These are phyloP conservation scores for Choreutis nemorana DNA, from an alignment of 2,888 invertebrate species.

Conservation along the genomic window DNA sequence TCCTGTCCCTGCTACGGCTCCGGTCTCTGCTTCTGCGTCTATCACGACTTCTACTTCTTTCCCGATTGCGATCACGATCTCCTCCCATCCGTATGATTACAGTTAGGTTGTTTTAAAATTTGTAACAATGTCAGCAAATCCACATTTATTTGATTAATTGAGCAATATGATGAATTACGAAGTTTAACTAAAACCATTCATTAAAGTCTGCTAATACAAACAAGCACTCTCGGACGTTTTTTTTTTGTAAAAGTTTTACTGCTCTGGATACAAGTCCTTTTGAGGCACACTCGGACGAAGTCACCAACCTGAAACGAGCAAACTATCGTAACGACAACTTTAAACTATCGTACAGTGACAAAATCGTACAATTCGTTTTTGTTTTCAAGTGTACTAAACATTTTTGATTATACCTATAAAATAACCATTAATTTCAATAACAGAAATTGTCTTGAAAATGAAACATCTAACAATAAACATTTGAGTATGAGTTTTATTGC, in stretches of 20 bases:
- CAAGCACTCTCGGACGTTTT: background rate
- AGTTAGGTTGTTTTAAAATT: background rate
- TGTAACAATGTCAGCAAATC: background rate
- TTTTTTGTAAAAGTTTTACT: background rate
- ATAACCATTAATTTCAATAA: too few species aligned
- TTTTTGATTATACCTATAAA: too few species aligned
- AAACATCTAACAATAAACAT: too few species aligned
- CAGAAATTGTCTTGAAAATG: too few species aligned
- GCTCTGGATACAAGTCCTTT: too few species aligned
- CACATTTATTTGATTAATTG: background rate
- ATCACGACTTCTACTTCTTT: constrained; percentile 12
- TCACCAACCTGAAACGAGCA: too few species aligned
- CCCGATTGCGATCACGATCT: constrained; percentile 5
- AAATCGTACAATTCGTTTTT: too few species aligned
- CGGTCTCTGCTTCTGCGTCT: constrained; percentile 11
- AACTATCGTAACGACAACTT: too few species aligned
- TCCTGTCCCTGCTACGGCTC: constrained; percentile 14
- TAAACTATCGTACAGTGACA: too few species aligned
- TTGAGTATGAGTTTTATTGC: too few species aligned
- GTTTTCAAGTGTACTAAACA: too few species aligned
- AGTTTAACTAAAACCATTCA: background rate
- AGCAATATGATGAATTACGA: background rate
- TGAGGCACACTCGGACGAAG: too few species aligned
- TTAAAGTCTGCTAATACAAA: background rate
- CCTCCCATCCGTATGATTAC: background rate